Conservation (phyloP, 2,797 vertebrate species). For the Acanthiza pusilla region DNA sequence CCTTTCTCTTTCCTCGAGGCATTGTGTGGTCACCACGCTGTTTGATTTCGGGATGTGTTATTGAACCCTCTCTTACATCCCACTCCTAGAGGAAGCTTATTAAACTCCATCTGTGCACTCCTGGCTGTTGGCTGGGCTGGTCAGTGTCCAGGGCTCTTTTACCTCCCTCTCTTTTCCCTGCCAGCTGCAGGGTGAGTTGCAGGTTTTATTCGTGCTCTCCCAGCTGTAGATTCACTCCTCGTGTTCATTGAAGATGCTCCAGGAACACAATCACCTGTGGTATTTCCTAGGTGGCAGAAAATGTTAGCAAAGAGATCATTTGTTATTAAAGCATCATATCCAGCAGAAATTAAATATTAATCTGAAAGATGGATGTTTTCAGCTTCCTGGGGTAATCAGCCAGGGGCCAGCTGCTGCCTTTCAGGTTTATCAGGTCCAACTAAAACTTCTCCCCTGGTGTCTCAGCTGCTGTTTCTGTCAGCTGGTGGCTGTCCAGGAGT, state of each 20-base stretch:
- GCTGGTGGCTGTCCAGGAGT: neutral
- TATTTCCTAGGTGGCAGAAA: neutral
- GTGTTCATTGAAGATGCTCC: neutral
- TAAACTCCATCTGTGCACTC: neutral
- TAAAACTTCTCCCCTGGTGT: neutral
- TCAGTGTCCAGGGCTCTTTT: neutral
- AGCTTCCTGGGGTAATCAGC: neutral
- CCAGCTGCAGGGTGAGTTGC: neutral
- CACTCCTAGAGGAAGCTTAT: neutral
- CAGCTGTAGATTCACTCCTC: neutral
- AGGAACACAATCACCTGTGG: neutral
- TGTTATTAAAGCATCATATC: neutral
- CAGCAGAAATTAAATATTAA: neutral
- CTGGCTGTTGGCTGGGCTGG: neutral
- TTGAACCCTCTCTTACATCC: neutral
- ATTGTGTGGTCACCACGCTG: rapidly evolving
- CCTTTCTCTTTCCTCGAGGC: neutral
- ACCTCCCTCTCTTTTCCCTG: neutral
- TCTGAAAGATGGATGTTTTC: neutral
- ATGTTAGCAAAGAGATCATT: neutral
- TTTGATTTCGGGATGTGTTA: neutral
- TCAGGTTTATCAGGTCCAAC: neutral
- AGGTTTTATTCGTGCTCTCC: neutral
- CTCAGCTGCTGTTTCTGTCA: neutral
- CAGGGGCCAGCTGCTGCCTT: neutral